Evolutionary conservation across 1,140 invertebrate genomes (phyloP), one percentile per base, ranked within the genome.

Genomic region (Psilanteris sp.): DNA sequence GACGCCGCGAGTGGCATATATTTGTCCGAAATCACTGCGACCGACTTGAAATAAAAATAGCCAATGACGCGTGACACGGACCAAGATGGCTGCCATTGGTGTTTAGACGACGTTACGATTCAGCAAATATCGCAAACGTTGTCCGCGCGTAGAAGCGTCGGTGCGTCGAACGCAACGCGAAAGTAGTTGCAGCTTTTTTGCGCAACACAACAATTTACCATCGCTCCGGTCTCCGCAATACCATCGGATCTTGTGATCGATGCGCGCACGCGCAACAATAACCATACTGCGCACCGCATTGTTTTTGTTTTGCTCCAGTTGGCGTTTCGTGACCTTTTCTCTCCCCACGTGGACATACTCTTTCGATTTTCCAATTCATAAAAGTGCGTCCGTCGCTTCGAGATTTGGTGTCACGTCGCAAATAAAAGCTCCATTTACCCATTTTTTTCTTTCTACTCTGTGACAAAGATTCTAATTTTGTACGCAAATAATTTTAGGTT

Each of bases 221-320:
- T n/a, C n/a, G n/a, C n/a, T n/a, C n/a, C n/a, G n/a, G n/a, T n/a
- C 18, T 34, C 44, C 43, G 27, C 37, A 59, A 18, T 50, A 50
- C 16, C 52, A 48, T 36, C 32, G 46, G 41, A 48, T 57, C 27
- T 36, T 22, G 31, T 22, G 37, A 59, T 66, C 71, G 36, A 73
- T 67, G 11, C 24, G 54, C 59, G 59, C 52, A 11, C 6, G 59
- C 70, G 70, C 71, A 18, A 0, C 13, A 5, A 2, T 1, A 13
- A 8, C 44, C n/a, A n/a, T n/a, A n/a, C n/a, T n/a, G n/a, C 52
- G 32, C 36, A 31, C 36, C 62, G 61, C 62, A 62, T 66, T 75
- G 72, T 75, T 75, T 75, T 75, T 75, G 72, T 75, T 75, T 75
- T 75, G 72, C 72, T 75, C 72, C 26, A 62, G 55, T 68, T 75